These are phyloP conservation scores for Mesaphorura yosii DNA, from an alignment of 1,140 invertebrate genomes.

Conservation along the genomic window DNA sequence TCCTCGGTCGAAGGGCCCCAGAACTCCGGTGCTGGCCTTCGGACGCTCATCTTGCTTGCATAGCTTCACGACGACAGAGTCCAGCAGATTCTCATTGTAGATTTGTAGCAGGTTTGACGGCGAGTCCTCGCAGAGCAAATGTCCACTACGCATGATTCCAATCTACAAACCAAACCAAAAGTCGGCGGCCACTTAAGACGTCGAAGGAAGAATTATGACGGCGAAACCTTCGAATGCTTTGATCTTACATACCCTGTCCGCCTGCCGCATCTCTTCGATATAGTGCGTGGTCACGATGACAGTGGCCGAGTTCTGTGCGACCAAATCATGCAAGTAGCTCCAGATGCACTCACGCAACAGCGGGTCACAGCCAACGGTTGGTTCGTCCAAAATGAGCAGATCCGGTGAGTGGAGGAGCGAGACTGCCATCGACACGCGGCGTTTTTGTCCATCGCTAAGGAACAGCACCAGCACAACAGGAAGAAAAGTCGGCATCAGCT, in stretches of 20 bases:
- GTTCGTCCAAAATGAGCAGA: constrained; percentile 60
- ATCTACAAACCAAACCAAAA: constrained; percentile 71
- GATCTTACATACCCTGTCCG: constrained; percentile 24
- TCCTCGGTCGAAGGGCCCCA: neutral
- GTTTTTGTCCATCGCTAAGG: constrained; percentile 45
- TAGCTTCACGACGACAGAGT: constrained; percentile 85
- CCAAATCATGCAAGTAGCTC: constrained; percentile 20
- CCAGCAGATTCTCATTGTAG: constrained; percentile 69
- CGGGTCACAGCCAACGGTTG: constrained; percentile 20
- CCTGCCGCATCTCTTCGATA: constrained; percentile 25
- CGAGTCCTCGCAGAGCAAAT: constrained; percentile 77
- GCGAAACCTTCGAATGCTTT: no score
- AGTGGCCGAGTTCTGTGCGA: constrained; percentile 12
- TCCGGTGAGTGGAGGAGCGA: constrained; percentile 86
- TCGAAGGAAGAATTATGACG: constrained; percentile 48
- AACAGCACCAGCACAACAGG: neutral
- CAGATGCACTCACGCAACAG: constrained; percentile 22
- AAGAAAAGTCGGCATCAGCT: neutral
- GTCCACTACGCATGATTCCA: constrained; percentile 82
- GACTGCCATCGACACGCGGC: constrained; percentile 79
- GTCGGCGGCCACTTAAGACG: constrained; percentile 62
- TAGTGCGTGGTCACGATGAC: constrained; percentile 27
- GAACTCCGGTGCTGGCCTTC: neutral
- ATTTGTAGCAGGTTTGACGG: constrained; percentile 67
- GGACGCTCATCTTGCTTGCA: constrained; percentile 47